These are phyloP conservation scores for Mola mola DNA, from an alignment of 2,113 vertebrate genomes.

Conservation along the genomic window DNA sequence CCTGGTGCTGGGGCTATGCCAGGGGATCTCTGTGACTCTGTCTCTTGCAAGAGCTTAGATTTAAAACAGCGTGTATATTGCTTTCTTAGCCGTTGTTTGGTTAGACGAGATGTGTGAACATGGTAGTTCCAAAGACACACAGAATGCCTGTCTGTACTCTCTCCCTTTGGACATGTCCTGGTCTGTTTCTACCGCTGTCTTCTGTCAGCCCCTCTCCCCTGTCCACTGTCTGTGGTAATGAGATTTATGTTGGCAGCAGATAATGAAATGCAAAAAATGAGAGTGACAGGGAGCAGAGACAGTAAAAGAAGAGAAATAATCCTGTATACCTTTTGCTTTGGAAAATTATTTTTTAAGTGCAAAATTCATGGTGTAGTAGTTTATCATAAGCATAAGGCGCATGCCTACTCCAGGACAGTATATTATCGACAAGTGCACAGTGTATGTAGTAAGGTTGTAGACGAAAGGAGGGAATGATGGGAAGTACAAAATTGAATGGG, in stretches of 20 bases:
- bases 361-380: conserved; percentile 35
- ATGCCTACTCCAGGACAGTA: conserved; percentile 46
- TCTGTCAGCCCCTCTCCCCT: conserved; percentile 10
- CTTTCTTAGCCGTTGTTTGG: not conserved
- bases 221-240: conserved; percentile 17
- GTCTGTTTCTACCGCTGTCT: conserved; percentile 6
- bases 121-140: conserved; percentile 19
- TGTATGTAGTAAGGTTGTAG: not conserved
- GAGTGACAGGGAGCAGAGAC: not conserved
- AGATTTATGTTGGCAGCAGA: conserved; percentile 30
- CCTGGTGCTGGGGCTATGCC: conserved; percentile 19
- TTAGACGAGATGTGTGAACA: conserved; percentile 10
- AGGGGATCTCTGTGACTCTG: no score
- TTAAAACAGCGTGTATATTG: conserved; percentile 17
- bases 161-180: conserved; percentile 12
- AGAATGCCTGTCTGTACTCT: conserved; percentile 9
- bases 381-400: conserved; percentile 29
- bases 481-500: conserved; percentile 15
- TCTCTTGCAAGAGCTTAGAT: conserved; percentile 7
- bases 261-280: conserved; percentile 43
- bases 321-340: conserved; percentile 3
- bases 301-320: not conserved
- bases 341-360: conserved; percentile 23
- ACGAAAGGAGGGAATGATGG: conserved; percentile 2
- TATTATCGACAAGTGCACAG: conserved; percentile 34